phyloP scores from a whole-genome alignment of 2,113 vertebrate species.

The Aptenodytes patagonicus region DNA sequence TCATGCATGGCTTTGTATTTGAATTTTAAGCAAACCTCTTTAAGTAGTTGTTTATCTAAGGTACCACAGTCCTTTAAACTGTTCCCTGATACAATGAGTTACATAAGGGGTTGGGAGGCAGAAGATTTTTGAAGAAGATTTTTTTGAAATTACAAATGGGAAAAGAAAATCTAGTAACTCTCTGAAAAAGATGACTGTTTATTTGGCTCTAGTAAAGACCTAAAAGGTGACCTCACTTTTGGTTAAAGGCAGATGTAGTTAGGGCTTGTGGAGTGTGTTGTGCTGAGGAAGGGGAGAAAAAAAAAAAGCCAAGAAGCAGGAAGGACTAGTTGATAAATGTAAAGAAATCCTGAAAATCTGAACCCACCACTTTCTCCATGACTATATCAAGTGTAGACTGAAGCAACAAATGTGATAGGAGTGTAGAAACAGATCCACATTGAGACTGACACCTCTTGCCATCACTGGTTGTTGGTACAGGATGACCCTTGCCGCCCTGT shows the following conservation, averaged over 20 bases:
- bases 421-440: background rate
- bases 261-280: background rate
- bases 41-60: background rate
- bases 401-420: background rate
- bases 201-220: background rate
- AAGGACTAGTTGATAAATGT: background rate
- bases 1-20: background rate
- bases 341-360: background rate
- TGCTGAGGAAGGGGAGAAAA: background rate
- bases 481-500: background rate
- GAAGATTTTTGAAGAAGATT: background rate
- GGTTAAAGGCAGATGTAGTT: background rate
- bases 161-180: background rate
- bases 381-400: background rate
- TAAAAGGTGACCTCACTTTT: background rate
- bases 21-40: background rate
- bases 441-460: background rate
- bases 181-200: background rate
- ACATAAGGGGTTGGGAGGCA: background rate
- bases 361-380: background rate
- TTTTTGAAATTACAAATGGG: background rate
- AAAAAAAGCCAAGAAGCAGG: background rate
- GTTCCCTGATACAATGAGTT: background rate
- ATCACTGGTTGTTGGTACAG: background rate
- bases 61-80: background rate